These are phyloP conservation scores for Ephialtes manifestator DNA, from an alignment of 2,888 invertebrate species.

Conservation along the genomic window DNA sequence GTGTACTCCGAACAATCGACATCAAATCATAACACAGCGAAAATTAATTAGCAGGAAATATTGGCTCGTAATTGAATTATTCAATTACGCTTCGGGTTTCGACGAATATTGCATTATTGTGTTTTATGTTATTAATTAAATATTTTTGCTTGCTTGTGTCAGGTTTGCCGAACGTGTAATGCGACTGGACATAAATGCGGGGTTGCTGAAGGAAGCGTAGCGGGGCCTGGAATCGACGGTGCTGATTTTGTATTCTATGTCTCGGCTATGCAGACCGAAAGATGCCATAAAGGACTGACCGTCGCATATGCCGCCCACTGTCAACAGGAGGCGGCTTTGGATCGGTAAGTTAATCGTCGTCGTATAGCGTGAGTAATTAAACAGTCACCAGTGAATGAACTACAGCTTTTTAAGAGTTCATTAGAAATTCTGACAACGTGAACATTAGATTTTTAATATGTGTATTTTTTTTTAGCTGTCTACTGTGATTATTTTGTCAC, in stretches of 20 bases:
- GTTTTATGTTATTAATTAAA: neutral
- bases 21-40: neutral
- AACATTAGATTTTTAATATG: too few species aligned
- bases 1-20: neutral
- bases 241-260: conserved; percentile 99
- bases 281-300: conserved; percentile 96
- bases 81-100: neutral
- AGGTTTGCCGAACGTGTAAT: conserved; percentile 96
- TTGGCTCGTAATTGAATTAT: conserved; percentile 3
- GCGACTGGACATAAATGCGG: conserved; percentile 94
- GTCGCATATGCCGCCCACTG: conserved; percentile 99
- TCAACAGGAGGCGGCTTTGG: conserved; percentile 97
- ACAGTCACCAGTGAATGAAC: too few species aligned
- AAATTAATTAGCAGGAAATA: neutral
- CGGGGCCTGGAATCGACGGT: conserved; percentile 91
- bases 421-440: too few species aligned
- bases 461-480: too few species aligned
- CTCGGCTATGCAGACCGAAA: conserved; percentile 96
- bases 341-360: conserved; percentile 88
- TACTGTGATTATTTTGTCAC: too few species aligned
- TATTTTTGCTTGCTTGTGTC: conserved; percentile 37
- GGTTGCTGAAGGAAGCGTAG: conserved; percentile 87
- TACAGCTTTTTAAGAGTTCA: too few species aligned
- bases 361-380: too few species aligned
- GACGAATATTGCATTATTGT: neutral